phyloP scores from a whole-genome alignment of 2,888 invertebrate species.

The Agrotis clavis region DNA sequence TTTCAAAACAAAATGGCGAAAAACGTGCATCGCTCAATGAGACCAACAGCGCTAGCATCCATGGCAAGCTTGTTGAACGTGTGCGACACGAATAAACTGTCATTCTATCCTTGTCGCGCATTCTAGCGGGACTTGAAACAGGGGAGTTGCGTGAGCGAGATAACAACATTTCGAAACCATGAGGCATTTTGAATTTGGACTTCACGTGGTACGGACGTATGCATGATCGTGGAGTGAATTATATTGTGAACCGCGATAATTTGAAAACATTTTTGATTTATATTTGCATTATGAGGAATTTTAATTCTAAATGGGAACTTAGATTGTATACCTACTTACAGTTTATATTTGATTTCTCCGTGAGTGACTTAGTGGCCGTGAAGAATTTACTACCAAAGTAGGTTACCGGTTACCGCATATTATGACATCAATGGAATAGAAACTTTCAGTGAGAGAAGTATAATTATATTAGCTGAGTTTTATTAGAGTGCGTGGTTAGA shows the following conservation, averaged over 20 bases:
- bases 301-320: background rate
- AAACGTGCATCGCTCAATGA: constrained; percentile 47
- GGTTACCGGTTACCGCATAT: constrained; percentile 5
- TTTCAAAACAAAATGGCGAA: constrained; percentile 72
- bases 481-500: background rate
- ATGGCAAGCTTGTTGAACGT: constrained; percentile 21
- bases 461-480: background rate
- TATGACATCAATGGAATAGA: constrained; percentile 7
- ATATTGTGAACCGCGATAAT: constrained; percentile 1
- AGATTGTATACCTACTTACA: background rate
- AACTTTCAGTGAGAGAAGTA: background rate
- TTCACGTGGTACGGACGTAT: constrained; percentile 38
- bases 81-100: constrained; percentile 49
- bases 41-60: constrained; percentile 39
- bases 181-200: constrained; percentile 38
- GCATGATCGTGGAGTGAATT: constrained; percentile 20
- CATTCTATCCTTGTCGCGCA: constrained; percentile 51
- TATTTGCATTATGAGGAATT: background rate
- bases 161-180: constrained; percentile 15
- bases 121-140: constrained; percentile 18
- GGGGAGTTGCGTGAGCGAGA: constrained; percentile 44
- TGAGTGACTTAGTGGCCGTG: constrained; percentile 3
- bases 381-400: constrained; percentile 7
- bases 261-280: constrained; percentile 9
- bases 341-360: background rate